Evolutionary conservation across 2,797 vertebrate genomes (phyloP), one percentile per base, ranked within the genome.

Genomic region (Gadopsis bispinosus): DNA sequence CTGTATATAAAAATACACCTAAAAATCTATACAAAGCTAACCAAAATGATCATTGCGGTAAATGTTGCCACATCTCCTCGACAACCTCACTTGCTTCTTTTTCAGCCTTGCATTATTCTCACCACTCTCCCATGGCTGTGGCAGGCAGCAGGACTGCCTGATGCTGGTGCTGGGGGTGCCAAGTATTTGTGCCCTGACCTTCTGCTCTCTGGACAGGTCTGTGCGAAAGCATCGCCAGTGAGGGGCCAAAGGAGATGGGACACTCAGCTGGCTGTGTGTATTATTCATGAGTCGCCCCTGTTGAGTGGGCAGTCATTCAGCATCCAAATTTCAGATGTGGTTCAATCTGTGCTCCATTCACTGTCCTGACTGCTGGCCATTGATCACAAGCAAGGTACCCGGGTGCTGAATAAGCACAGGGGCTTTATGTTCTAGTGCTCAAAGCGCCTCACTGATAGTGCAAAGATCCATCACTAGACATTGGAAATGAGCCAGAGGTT

Each of bases 321-420:
- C 89, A 89, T 91, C 88, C 83, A 89, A 94, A 92, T 92, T 93
- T 93, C 91, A 93, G 92, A 89, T 93, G 93, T 83, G 87, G 91
- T 93, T 96, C 94, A 95, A 96, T 94, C 90, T 90, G 87, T 88
- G 79, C 94, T 93, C 91, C 86, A 93, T 95, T 94, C 92, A 90
- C 87, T 88, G 80, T 92, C 89, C 91, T 89, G 87, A 91, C 93
- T 92, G 94, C 67, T 63, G 90, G 80, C 83, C 94, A 97, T 96
- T 92, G 96, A 97, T 97, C 94, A 95, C 79, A 88, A 89, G 91
- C 90, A 88, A 83, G 91, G 92, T 80, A 84, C 80, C 59, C 59
- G 86, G 88, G 79, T 96, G 95, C 95, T 96, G 95, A 95, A 95
- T 95, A 95, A 96, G 94, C 93, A 83, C 66, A 88, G 87, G 84